Evolutionary conservation across 2,797 vertebrate genomes (phyloP), one percentile per base, ranked within the genome.

Genomic region (Sebastes oblongus): DNA sequence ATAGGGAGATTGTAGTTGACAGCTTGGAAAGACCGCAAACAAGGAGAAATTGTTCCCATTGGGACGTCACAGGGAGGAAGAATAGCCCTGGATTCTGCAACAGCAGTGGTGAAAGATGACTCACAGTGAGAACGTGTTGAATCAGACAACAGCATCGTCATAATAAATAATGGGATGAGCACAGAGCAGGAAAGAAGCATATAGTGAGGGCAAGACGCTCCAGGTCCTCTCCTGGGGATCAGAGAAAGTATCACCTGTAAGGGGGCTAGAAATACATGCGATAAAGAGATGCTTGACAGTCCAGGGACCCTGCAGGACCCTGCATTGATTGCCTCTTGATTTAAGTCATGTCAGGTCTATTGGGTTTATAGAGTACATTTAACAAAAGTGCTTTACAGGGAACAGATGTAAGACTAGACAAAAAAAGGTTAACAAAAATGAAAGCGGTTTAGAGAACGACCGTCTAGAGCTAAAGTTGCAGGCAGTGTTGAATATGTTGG

Each of bases 21-120:
- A 76, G 60, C 42, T 52, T 82, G 14, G 50, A 81, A 61, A 83
- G 72, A 76, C 30, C 3, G 55, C 73, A 55, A 84, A 82, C 6
- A 18, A 13, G 66, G 59, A 64, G 55, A 73, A 83, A 79, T 56
- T 50, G 68, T 86, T 66, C 75, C 66, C 69, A 60, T 0, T 60
- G 62, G 75, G 80, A 83, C 4, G 6, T 66, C 27, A 77, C 66
- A 2, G 1, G 2, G 56, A 62, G 55, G 22, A 59, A 64, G 71
- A 83, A 65, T 24, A 55, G 56, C 54, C 59, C 20, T 50, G 2
- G 11, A 55, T 22, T 69, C 77, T 60, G 59, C 56, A 72, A 22
- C 77, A 78, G 75, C 66, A 76, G 58, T 59, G 42, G 30, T 79
- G 61, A 76, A 82, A 78, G 54, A 84, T 73, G 82, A 83, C 29